Percentiles rank a stretch among this genome's conserved stretches.
Conservation (phyloP, 2,888 invertebrate genomes). For the Drosophila kambysellisi region DNA sequence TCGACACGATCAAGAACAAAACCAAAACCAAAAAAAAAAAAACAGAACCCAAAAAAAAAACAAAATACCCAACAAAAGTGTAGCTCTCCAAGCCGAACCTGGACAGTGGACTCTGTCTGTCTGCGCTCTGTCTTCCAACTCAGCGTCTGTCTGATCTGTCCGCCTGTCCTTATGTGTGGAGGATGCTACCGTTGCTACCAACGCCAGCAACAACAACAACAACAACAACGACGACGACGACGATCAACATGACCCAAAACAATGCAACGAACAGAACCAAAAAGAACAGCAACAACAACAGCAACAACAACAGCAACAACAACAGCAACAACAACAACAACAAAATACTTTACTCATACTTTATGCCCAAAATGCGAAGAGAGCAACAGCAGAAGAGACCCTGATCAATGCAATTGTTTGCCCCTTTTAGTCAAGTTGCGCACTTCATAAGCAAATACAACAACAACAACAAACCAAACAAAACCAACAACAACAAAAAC, state of each 20-base stretch:
- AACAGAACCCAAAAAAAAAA: background rate
- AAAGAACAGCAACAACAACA: constrained; percentile 19
- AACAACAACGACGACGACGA: constrained; percentile 56
- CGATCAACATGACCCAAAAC: constrained; percentile 80
- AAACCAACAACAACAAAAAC: constrained; percentile 33
- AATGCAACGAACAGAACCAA: constrained; percentile 67
- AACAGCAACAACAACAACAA: constrained; percentile 35
- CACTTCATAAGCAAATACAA: constrained; percentile 81
- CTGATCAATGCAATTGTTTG: constrained; percentile 83
- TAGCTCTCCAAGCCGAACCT: constrained; percentile 39
- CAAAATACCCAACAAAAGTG: constrained; percentile 37
- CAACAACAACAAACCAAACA: constrained; percentile 51
- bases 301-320: constrained; percentile 32
- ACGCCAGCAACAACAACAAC: constrained; percentile 62
- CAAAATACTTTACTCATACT: constrained; percentile 80
- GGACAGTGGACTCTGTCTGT: constrained; percentile 38
- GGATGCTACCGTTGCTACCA: constrained; percentile 77
- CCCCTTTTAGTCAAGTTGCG: constrained; percentile 83
- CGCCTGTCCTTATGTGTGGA: constrained; percentile 54
- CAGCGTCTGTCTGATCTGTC: constrained; percentile 5
- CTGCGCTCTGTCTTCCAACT: constrained; percentile 5
- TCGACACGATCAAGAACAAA: constrained; percentile 84
- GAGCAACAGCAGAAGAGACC: constrained; percentile 29
- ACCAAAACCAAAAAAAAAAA: constrained; percentile 43
- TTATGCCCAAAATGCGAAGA: constrained; percentile 75